phyloP scores from a whole-genome alignment of 2,888 invertebrate genomes.

The Rapana venosa region DNA sequence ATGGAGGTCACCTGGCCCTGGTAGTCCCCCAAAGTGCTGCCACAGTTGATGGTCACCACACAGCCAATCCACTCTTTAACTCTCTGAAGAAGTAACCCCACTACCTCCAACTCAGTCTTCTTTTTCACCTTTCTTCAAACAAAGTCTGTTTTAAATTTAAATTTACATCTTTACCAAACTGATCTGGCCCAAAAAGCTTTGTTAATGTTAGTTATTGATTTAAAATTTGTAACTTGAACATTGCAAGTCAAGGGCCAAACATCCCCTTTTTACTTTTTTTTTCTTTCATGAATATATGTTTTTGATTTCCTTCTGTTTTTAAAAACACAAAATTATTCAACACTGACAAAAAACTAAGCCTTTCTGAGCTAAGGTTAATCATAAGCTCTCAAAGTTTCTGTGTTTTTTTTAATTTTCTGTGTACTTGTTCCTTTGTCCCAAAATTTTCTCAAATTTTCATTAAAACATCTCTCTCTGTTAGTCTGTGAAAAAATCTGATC shows the following conservation, averaged over 20 bases:
- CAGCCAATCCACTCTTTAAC: constrained; percentile 84
- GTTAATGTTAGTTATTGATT: too few species aligned
- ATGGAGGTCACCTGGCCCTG: constrained; percentile 89
- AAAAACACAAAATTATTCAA: not conserved
- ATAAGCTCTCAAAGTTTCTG: too few species aligned
- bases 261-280: not conserved
- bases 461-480: too few species aligned
- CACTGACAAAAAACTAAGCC: too few species aligned
- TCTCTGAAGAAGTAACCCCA: not conserved
- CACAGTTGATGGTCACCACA: constrained; percentile 90
- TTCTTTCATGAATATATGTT: not conserved
- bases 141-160: not conserved
- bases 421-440: too few species aligned
- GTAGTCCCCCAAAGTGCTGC: constrained; percentile 87
- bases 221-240: too few species aligned
- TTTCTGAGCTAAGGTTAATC: too few species aligned
- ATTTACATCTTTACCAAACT: not conserved
- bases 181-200: not conserved
- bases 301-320: not conserved
- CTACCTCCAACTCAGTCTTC: not conserved
- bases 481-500: too few species aligned
- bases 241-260: not conserved
- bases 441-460: too few species aligned
- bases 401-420: too few species aligned
- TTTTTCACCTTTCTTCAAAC: not conserved